These are phyloP conservation scores for Halocynthia roretzi DNA, from an alignment of 23 tunicate species.

Conservation along the genomic window DNA sequence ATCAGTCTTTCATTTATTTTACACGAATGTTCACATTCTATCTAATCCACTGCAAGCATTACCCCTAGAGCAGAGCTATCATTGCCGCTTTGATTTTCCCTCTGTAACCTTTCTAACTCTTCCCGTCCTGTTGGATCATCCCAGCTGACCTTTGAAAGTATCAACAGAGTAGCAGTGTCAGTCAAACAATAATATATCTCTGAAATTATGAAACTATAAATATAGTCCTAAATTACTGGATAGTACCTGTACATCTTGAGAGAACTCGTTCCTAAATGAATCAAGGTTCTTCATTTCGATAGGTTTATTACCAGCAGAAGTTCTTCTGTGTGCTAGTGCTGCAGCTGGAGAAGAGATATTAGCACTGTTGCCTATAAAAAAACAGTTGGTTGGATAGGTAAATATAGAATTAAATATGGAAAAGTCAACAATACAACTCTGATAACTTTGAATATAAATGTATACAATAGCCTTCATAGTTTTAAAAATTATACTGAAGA, in stretches of 20 bases:
- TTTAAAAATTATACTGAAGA: too few relatives aligned
- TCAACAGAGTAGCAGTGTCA: too few relatives aligned
- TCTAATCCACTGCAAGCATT: neutral
- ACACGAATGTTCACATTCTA: neutral
- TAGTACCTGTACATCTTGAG: constrained; percentile 64
- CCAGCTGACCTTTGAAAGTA: constrained; percentile 44
- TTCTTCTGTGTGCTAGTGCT: constrained; percentile 8
- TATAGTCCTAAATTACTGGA: neutral
- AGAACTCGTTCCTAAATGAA: constrained; percentile 38
- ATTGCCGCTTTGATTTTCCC: constrained; percentile 13
- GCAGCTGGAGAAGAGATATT: constrained; percentile 23
- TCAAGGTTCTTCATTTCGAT: neutral
- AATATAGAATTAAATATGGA: too few relatives aligned
- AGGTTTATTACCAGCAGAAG: neutral
- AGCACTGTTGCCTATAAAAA: constrained; percentile 30
- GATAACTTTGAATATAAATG: too few relatives aligned
- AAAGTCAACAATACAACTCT: too few relatives aligned
- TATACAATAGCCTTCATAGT: too few relatives aligned
- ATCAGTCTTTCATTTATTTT: too few relatives aligned
- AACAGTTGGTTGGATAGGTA: neutral
- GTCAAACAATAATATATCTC: neutral
- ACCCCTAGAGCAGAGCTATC: neutral
- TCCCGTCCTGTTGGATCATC: constrained; percentile 86
- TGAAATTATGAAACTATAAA: neutral
- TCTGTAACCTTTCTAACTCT: constrained; percentile 58